A percentile compares a stretch with the other conserved stretches of the same genome.
Conservation (phyloP, 2,888 invertebrate species). For the Lithophane ornitopus region DNA sequence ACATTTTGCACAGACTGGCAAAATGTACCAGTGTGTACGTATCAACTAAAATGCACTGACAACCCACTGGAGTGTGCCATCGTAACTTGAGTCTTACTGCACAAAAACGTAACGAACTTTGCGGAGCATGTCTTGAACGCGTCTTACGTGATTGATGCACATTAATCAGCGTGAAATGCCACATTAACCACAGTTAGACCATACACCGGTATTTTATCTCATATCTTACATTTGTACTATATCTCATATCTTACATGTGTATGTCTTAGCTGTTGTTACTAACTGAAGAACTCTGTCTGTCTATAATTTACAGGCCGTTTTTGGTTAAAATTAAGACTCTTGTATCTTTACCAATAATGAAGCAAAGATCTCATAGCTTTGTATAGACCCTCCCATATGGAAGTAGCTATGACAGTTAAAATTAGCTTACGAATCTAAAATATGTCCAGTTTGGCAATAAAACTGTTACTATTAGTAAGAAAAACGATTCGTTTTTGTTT, state of each 20-base stretch:
- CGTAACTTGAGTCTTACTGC: slow-evolving; percentile 25
- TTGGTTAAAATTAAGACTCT: too few species aligned
- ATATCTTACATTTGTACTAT: slow-evolving; percentile 22
- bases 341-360: too few species aligned
- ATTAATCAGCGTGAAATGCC: slow-evolving; percentile 34
- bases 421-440: too few species aligned
- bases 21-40: background rate
- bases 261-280: slow-evolving; percentile 5
- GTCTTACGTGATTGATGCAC: slow-evolving; percentile 52
- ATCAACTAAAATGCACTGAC: background rate
- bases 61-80: slow-evolving; percentile 6
- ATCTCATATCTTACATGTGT: slow-evolving; percentile 21
- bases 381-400: too few species aligned
- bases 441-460: too few species aligned
- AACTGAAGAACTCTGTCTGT: background rate
- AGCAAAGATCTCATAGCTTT: too few species aligned
- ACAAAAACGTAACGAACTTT: slow-evolving; percentile 31
- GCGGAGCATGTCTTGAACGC: slow-evolving; percentile 19
- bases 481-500: too few species aligned
- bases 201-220: slow-evolving; percentile 35
- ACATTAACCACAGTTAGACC: slow-evolving; percentile 30
- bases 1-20: too few species aligned
- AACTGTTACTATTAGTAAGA: too few species aligned
- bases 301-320: too few species aligned
- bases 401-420: too few species aligned